Evolutionary conservation across 2,888 invertebrate species (phyloP), one percentile per base, ranked within the genome.

Genomic region (Sialis lutaria): DNA sequence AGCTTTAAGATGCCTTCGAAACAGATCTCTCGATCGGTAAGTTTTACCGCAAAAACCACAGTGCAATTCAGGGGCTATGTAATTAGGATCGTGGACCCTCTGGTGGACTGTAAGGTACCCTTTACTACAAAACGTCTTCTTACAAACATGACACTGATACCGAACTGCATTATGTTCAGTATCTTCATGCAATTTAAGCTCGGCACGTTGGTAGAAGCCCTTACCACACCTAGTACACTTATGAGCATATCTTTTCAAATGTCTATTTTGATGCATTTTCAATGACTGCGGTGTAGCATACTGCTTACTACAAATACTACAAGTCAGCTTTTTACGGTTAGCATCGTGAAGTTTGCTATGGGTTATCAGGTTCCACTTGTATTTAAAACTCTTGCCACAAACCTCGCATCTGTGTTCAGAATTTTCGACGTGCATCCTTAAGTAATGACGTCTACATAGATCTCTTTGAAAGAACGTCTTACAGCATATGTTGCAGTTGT

Each of bases 81-180:
- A 46, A 42, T 46, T 46, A n/a, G 42, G 45, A 42, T 46, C 40
- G 13, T 45, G 46, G 6, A 44, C 44, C 12, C 42, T 37, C 30
- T 42, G 42, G 42, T 46, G 47, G 8, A 42, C 65, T 33, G 67
- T 67, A 46, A 71, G 56, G 6, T 66, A 52, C 0, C 67, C 67
- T 0, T 70, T 71, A 0, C 67, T 53, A 39, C 68, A 69, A 48
- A 70, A 71, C 6, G 67, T 60, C 48, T 70, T 69, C 2, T 69
- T 68, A 31, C 72, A 72, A 44, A 67, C 49, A 48, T 68, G 67
- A 48, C 72, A 72, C 40, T 68, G 65, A 41, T 70, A 69, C 5
- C 65, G 62, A 4, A 68, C 68, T 32, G 58, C 57, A 0, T 64
- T 60, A 48, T 69, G 68, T 13, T 57, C 60, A 33, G 64, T 63